Conservation (phyloP, 2,797 vertebrate genomes). For the Characodon lateralis region DNA sequence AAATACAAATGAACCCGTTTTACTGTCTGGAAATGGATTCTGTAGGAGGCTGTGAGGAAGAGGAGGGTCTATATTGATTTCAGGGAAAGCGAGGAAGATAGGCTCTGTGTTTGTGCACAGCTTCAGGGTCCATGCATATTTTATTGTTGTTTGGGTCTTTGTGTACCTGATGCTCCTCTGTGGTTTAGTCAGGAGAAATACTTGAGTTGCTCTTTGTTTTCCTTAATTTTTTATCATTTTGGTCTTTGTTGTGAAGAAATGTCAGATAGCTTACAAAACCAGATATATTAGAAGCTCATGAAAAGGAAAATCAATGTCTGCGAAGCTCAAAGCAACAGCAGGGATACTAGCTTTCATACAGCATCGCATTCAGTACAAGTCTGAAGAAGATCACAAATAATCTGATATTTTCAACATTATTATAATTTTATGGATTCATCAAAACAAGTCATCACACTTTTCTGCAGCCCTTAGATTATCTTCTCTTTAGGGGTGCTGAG, state of each 20-base stretch:
- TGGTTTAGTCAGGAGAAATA: constrained; percentile 29
- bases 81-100: constrained; percentile 29
- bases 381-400: background rate
- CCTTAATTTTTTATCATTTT: background rate
- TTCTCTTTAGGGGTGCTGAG: background rate
- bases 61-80: constrained; percentile 9
- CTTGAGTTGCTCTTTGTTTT: constrained; percentile 9
- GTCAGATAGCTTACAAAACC: constrained; percentile 16
- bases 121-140: constrained; percentile 55
- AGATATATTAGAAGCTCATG: background rate
- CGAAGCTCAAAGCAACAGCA: background rate
- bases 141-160: constrained; percentile 48
- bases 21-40: background rate
- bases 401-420: background rate
- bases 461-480: background rate
- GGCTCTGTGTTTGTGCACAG: constrained; percentile 34
- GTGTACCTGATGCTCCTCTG: constrained; percentile 31
- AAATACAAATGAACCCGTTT: background rate
- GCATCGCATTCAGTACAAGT: background rate
- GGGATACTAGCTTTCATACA: constrained; percentile 22
- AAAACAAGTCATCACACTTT: background rate
- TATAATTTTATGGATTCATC: constrained; percentile 1
- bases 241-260: constrained; percentile 24
- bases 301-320: constrained; percentile 16
- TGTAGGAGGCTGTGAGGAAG: constrained; percentile 1